These are phyloP conservation scores for Arctia plantaginis DNA, from an alignment of 2,888 invertebrate species.

Conservation along the genomic window DNA sequence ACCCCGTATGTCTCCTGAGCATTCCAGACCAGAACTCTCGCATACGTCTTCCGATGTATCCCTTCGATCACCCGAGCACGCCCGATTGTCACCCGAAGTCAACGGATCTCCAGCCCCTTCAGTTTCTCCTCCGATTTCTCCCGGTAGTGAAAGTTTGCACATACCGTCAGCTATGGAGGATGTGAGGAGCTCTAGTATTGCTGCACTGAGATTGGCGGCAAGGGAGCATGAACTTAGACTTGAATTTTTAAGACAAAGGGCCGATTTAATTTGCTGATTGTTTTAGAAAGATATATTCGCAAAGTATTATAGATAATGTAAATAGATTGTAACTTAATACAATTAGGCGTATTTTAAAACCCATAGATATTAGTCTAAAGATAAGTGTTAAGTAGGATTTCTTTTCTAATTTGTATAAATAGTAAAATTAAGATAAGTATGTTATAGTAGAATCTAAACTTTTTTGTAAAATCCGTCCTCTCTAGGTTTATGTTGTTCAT, in stretches of 20 bases:
- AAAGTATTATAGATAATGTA: constrained; percentile 8
- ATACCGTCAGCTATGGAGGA: constrained; percentile 86
- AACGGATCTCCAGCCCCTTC: constrained; percentile 74
- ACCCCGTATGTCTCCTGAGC: constrained; percentile 75
- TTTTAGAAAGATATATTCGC: neutral
- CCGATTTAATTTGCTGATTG: constrained; percentile 78
- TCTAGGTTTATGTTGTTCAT: constrained; percentile 32
- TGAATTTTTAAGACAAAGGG: constrained; percentile 92
- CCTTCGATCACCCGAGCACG: constrained; percentile 59
- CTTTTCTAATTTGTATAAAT: constrained; percentile 40
- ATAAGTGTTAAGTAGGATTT: constrained; percentile 19
- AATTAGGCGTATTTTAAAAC: constrained; percentile 30
- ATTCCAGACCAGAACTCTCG: constrained; percentile 68
- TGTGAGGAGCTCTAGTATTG: constrained; percentile 94
- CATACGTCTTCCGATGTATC: constrained; percentile 63
- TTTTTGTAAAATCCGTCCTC: constrained; percentile 44
- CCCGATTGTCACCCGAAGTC: constrained; percentile 64
- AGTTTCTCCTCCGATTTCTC: constrained; percentile 85
- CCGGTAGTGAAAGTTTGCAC: constrained; percentile 81
- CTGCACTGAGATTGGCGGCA: constrained; percentile 94
- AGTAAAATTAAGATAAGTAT: constrained; percentile 29
- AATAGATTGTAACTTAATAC: constrained; percentile 6
- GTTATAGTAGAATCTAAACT: constrained; percentile 37
- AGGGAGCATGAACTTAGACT: constrained; percentile 95
- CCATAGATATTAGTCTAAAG: constrained; percentile 39